phyloP scores from a whole-genome alignment of 1,140 invertebrate genomes.

The Reticulitermes speratus region DNA sequence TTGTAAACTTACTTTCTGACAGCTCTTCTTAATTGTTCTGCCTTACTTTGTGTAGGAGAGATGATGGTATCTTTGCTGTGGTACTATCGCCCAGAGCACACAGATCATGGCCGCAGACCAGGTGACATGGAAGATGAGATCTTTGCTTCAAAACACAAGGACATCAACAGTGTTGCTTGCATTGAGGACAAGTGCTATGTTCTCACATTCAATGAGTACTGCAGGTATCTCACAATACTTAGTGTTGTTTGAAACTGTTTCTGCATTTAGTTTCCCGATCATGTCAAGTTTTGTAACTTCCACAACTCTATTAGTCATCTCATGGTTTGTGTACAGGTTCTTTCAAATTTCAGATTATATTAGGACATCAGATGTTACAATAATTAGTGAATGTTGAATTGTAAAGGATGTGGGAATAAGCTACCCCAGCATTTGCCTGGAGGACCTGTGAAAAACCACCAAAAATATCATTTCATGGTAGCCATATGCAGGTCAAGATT shows the following conservation, averaged over 20 bases:
- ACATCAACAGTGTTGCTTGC: slow-evolving; percentile 93
- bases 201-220: slow-evolving; percentile 94
- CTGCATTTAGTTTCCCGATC: slow-evolving; percentile 31
- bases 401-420: too few species aligned
- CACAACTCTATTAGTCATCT: not conserved
- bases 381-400: too few species aligned
- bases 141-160: slow-evolving; percentile 91
- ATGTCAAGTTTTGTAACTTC: not conserved
- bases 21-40: too few species aligned
- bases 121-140: slow-evolving; percentile 86
- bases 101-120: slow-evolving; percentile 77
- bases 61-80: slow-evolving; percentile 96
- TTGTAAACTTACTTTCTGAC: too few species aligned
- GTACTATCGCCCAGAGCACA: slow-evolving; percentile 98
- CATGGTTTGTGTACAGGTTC: not conserved
- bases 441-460: too few species aligned
- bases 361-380: too few species aligned
- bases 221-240: slow-evolving; percentile 65
- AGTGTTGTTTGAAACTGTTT: not conserved
- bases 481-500: too few species aligned
- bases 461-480: too few species aligned
- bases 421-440: too few species aligned
- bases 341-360: too few species aligned
- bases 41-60: slow-evolving; percentile 63
- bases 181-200: slow-evolving; percentile 98